Conservation (phyloP, 2,113 vertebrate genomes). For the Sceloporus undulatus region DNA sequence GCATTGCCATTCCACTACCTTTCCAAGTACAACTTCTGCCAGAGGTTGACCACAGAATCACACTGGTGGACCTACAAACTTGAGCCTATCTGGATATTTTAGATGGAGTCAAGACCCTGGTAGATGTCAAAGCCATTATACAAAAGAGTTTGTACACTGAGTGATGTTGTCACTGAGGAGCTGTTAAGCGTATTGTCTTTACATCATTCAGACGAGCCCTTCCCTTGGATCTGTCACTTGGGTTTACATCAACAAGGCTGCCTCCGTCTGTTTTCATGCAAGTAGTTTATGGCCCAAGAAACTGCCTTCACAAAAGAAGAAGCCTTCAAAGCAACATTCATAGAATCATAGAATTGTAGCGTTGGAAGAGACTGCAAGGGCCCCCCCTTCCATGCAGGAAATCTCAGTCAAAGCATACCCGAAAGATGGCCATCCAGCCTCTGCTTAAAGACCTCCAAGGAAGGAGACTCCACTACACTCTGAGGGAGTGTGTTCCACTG, state of each 20-base stretch:
- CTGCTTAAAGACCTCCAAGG: too few relatives aligned
- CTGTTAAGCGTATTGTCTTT: slow-evolving; percentile 38
- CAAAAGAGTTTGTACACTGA: slow-evolving; percentile 50
- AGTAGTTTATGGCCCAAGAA: slow-evolving; percentile 17
- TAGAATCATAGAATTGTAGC: too few relatives aligned
- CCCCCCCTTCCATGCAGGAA: too few relatives aligned
- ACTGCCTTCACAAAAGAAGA: not conserved
- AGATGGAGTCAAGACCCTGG: slow-evolving; percentile 41
- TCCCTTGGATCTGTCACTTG: slow-evolving; percentile 55
- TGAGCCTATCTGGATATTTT: slow-evolving; percentile 31
- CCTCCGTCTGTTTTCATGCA: slow-evolving; percentile 38
- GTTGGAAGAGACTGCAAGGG: too few relatives aligned
- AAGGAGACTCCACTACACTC: too few relatives aligned
- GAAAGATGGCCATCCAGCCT: too few relatives aligned
- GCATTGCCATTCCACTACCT: too few relatives aligned
- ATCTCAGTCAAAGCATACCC: too few relatives aligned
- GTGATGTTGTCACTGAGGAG: slow-evolving; percentile 48
- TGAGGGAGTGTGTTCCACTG: too few relatives aligned
- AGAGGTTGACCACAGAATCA: too few relatives aligned
- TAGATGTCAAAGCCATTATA: slow-evolving; percentile 42
- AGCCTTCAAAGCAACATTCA: not conserved
- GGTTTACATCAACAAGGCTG: slow-evolving; percentile 19
- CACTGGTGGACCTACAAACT: not conserved
- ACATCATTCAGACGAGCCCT: slow-evolving; percentile 46
- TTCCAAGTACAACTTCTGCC: too few relatives aligned